These are phyloP conservation scores for Pristionchus mayeri DNA, from an alignment of 2,888 invertebrate species.

Conservation along the genomic window DNA sequence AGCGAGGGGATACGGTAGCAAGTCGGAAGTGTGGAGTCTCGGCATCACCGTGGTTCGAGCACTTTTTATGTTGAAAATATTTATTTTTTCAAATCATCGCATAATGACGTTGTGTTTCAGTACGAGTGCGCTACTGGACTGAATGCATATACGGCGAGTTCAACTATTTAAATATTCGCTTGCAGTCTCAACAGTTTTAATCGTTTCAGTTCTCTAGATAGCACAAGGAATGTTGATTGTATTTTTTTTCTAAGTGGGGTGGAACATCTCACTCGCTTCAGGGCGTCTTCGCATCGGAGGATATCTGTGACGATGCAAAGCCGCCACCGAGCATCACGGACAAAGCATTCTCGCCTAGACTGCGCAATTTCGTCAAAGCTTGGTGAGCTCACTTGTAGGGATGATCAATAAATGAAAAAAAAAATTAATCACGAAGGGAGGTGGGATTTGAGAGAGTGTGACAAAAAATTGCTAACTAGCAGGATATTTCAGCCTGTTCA, in stretches of 20 bases:
- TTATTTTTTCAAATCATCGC: no score
- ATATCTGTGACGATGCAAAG: neutral
- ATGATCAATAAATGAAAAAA: no score
- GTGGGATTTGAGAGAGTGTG: neutral
- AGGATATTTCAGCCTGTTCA: neutral
- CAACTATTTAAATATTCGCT: no score
- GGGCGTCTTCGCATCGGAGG: neutral
- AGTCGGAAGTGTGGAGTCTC: slow-evolving; percentile 29
- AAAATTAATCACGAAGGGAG: no score
- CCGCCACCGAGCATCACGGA: neutral
- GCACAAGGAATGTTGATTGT: no score
- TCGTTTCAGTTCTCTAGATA: no score
- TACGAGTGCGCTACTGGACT: no score
- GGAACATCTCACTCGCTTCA: no score
- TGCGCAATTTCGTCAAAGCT: neutral
- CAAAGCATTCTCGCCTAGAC: neutral
- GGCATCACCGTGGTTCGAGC: neutral
- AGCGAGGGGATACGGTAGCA: neutral
- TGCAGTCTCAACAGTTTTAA: no score
- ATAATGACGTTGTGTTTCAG: neutral
- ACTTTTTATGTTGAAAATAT: neutral
- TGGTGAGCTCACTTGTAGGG: neutral
- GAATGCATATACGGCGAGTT: no score
- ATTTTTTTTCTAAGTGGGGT: no score
- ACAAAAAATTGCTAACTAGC: neutral